A percentile compares a stretch with the other conserved stretches of the same genome.
Conservation (phyloP, 2,797 vertebrate species). For the Argentina silus region DNA sequence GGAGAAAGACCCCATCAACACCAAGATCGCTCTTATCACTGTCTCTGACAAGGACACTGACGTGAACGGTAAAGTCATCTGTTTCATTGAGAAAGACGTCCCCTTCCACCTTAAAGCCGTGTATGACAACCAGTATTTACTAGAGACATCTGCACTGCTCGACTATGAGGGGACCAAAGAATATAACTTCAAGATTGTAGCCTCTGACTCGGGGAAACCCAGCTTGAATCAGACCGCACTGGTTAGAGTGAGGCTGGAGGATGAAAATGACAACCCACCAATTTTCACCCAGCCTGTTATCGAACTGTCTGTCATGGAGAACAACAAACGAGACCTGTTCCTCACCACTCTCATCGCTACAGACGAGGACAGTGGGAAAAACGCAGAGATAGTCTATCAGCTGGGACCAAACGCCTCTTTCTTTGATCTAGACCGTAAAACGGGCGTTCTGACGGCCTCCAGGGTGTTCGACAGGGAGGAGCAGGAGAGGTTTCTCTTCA, state of each 20-base stretch:
- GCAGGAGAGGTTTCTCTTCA: slow-evolving; percentile 96
- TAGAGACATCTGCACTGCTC: slow-evolving; percentile 95
- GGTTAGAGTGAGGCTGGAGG: slow-evolving; percentile 95
- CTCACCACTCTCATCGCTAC: slow-evolving; percentile 97
- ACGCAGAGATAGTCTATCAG: slow-evolving; percentile 98
- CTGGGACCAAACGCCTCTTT: slow-evolving; percentile 98
- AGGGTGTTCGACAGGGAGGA: slow-evolving; percentile 98
- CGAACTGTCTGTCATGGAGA: slow-evolving; percentile 96
- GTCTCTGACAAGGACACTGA: slow-evolving; percentile 99
- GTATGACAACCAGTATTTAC: slow-evolving; percentile 98
- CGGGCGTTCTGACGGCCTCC: slow-evolving; percentile 95
- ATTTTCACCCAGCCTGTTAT: slow-evolving; percentile 99
- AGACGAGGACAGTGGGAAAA: slow-evolving; percentile 98
- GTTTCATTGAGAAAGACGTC: slow-evolving; percentile 98
- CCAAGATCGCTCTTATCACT: slow-evolving; percentile 98
- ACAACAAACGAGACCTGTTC: slow-evolving; percentile 97
- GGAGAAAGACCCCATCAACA: slow-evolving; percentile 98
- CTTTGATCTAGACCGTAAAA: slow-evolving; percentile 98
- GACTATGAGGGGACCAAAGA: slow-evolving; percentile 99
- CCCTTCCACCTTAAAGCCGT: slow-evolving; percentile 98
- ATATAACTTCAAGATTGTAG: slow-evolving; percentile 99
- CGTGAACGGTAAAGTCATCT: slow-evolving; percentile 98
- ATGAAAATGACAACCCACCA: slow-evolving; percentile 98
- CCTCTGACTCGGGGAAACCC: slow-evolving; percentile 96
- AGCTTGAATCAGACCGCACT: slow-evolving; percentile 97